A percentile compares a stretch with the other conserved stretches of the same genome.
Conservation (phyloP, 1,140 invertebrate genomes). For the Cydia splendana region DNA sequence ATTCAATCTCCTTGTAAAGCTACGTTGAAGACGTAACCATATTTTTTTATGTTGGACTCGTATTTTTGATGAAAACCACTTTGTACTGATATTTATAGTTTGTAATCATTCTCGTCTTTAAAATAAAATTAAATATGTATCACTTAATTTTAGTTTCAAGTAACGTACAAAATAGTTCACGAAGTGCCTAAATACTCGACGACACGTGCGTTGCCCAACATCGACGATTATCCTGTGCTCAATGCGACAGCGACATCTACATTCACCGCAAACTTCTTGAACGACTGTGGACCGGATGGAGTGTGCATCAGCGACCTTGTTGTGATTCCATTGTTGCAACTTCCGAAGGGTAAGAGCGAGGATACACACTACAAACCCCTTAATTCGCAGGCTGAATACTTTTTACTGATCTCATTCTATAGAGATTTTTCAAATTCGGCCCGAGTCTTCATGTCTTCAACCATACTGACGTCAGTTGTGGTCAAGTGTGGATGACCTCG, state of each 20-base stretch:
- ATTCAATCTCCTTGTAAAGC: too few relatives aligned
- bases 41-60: too few relatives aligned
- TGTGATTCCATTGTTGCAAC: slow-evolving; percentile 83
- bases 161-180: slow-evolving; percentile 91
- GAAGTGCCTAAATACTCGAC: slow-evolving; percentile 81
- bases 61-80: too few relatives aligned
- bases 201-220: slow-evolving; percentile 83
- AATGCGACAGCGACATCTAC: slow-evolving; percentile 91
- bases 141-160: slow-evolving; percentile 82
- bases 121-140: neutral
- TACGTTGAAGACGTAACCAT: too few relatives aligned
- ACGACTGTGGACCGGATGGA: slow-evolving; percentile 95
- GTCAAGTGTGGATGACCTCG: too few relatives aligned
- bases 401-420: neutral
- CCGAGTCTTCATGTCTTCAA: too few relatives aligned
- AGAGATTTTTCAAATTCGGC: too few relatives aligned
- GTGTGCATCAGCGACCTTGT: slow-evolving; percentile 93
- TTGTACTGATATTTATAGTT: too few relatives aligned
- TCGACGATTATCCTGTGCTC: slow-evolving; percentile 91
- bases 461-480: too few relatives aligned
- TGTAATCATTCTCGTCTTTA: too few relatives aligned
- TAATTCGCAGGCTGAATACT: too few relatives aligned
- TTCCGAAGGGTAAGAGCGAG: slow-evolving; percentile 73
- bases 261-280: slow-evolving; percentile 93
- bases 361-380: neutral